A percentile compares a stretch with the other conserved stretches of the same genome.
Conservation (phyloP, 2,888 invertebrate species). For the Erannis defoliaria region DNA sequence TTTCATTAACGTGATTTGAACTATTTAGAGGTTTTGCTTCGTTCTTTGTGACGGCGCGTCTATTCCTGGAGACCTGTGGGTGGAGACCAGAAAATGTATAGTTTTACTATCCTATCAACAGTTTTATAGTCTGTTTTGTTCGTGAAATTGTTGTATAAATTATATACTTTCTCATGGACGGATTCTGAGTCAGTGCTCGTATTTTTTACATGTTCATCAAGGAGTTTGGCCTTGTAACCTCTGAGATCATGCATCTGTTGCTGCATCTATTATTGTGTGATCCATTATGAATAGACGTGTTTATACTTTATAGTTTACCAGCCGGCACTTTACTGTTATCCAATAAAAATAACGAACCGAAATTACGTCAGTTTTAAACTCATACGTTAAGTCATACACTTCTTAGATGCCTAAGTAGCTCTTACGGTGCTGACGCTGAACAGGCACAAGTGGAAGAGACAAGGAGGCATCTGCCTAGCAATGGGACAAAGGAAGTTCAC, state of each 20-base stretch:
- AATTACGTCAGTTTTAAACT: slow-evolving; percentile 11
- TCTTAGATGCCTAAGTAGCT: no score
- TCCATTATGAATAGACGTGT: slow-evolving; percentile 23
- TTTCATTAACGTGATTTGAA: slow-evolving; percentile 69
- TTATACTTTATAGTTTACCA: slow-evolving; percentile 11
- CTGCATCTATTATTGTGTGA: slow-evolving; percentile 33
- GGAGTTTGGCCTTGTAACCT: slow-evolving; percentile 28
- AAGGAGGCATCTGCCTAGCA: no score
- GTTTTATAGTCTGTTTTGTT: slow-evolving; percentile 61
- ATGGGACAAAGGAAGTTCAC: no score
- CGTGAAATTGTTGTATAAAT: slow-evolving; percentile 48
- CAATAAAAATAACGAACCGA: slow-evolving; percentile 2
- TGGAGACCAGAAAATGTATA: slow-evolving; percentile 65
- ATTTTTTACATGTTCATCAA: slow-evolving; percentile 22
- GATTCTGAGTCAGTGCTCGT: slow-evolving; percentile 28
- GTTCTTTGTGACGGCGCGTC: slow-evolving; percentile 69
- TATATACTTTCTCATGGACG: slow-evolving; percentile 45
- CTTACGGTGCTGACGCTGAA: no score
- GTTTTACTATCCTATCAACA: slow-evolving; percentile 68
- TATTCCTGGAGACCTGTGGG: slow-evolving; percentile 74
- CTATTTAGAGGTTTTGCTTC: slow-evolving; percentile 69
- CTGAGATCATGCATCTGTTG: slow-evolving; percentile 36
- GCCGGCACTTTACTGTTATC: slow-evolving; percentile 9
- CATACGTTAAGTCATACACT: not conserved
- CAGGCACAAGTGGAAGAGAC: no score